Evolutionary conservation across 35 echinoderm and acorn worm species (phyloP).

Genomic region (Ptychodera flava): DNA sequence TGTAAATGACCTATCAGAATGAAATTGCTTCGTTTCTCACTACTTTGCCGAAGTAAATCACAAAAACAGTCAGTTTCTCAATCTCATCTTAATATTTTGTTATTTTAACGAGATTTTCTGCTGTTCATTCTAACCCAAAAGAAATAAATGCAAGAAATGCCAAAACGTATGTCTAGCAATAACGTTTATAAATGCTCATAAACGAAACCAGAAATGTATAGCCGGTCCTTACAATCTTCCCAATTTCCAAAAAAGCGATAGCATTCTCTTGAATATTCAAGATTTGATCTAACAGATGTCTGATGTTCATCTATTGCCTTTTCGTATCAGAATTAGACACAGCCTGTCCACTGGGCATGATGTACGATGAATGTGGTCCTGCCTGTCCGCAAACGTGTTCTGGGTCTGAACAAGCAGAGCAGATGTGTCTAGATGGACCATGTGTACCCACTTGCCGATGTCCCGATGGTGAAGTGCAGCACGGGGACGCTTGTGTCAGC

Average conservation of each 20-base stretch:
- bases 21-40: no score
- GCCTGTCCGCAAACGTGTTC: constrained; percentile 39
- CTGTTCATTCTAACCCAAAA: neutral
- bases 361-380: constrained; percentile 54
- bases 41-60: neutral
- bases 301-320: constrained; percentile 27
- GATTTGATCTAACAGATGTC: constrained; percentile 11
- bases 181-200: constrained; percentile 27
- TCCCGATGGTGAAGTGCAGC: constrained; percentile 32
- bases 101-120: neutral
- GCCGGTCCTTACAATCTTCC: constrained; percentile 20
- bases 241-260: constrained; percentile 35
- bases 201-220: constrained; percentile 42
- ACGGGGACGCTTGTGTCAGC: constrained; percentile 28
- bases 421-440: neutral
- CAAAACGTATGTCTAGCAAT: constrained; percentile 37
- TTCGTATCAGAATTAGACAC: neutral
- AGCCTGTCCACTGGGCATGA: constrained; percentile 22
- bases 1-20: no score
- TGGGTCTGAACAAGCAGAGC: neutral
- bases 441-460: constrained; percentile 47
- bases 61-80: neutral
- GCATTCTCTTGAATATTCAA: constrained; percentile 11
- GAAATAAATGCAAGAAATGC: constrained; percentile 23
- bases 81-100: neutral